These are phyloP conservation scores for Coregonus ussuriensis DNA, from an alignment of 2,797 vertebrate genomes.

Conservation along the genomic window DNA sequence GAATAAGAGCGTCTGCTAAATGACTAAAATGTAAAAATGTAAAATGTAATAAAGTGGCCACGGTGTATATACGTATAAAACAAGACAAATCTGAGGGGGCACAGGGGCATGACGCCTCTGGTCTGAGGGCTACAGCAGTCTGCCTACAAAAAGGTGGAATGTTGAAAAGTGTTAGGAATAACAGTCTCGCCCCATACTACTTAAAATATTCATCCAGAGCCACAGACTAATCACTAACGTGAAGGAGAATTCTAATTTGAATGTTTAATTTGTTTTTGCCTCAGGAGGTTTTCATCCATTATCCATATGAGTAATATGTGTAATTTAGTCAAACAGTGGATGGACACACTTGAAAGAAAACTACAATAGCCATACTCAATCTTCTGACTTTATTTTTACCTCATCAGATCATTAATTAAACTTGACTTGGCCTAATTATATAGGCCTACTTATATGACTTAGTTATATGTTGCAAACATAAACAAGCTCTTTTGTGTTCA, in stretches of 20 bases:
- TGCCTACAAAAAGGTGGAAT: background rate
- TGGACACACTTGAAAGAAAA: background rate
- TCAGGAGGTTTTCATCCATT: background rate
- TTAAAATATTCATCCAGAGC: background rate
- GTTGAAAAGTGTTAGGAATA: background rate
- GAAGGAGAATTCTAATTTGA: background rate
- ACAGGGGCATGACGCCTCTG: no score
- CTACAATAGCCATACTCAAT: background rate
- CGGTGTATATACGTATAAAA: no score
- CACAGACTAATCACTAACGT: background rate
- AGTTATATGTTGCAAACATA: no score
- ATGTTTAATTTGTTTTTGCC: background rate
- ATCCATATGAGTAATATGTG: background rate
- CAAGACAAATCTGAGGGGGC: no score
- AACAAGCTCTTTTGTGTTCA: no score
- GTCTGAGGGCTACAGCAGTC: background rate
- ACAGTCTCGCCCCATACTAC: background rate
- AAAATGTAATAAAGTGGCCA: no score
- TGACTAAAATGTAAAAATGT: no score
- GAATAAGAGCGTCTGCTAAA: no score
- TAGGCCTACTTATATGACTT: background rate
- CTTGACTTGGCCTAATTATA: background rate
- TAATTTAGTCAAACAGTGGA: background rate
- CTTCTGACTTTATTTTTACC: background rate
- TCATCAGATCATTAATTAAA: background rate